Percentiles rank a stretch among this genome's conserved stretches.
Conservation (phyloP, 2,797 vertebrate species). For the Coluber constrictor region DNA sequence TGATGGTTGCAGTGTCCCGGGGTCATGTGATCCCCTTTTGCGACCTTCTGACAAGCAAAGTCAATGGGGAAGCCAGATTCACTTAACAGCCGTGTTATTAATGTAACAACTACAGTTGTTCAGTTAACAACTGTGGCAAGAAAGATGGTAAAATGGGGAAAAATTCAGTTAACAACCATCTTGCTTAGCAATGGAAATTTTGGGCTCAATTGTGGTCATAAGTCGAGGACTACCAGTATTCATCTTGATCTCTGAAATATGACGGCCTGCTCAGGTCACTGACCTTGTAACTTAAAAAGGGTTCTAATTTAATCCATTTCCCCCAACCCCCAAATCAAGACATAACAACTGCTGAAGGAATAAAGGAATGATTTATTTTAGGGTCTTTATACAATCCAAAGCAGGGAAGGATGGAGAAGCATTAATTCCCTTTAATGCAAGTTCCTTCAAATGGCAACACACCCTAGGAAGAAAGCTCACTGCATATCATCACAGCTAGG, state of each 20-base stretch:
- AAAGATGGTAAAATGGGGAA: neutral
- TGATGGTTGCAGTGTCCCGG: accelerated
- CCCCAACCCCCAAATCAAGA: neutral
- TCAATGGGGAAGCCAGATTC: neutral
- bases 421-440: constrained; percentile 31
- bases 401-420: constrained; percentile 20
- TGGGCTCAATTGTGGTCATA: neutral
- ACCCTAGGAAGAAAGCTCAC: neutral
- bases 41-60: neutral
- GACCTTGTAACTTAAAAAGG: neutral
- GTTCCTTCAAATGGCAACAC: constrained; percentile 5
- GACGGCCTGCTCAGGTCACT: neutral
- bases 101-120: neutral
- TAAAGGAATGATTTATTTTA: constrained; percentile 42
- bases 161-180: neutral
- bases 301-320: neutral
- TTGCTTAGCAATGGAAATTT: neutral
- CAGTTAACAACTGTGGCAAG: neutral
- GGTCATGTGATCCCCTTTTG: neutral
- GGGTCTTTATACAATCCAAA: constrained; percentile 37
- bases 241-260: neutral
- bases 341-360: constrained; percentile 12
- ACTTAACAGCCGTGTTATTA: neutral
- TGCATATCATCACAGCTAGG: neutral
- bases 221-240: neutral